Base-by-base conservation (phyloP, 37 sponge, comb jelly and placozoan species). In the Aplysina aerophoba region DNA sequence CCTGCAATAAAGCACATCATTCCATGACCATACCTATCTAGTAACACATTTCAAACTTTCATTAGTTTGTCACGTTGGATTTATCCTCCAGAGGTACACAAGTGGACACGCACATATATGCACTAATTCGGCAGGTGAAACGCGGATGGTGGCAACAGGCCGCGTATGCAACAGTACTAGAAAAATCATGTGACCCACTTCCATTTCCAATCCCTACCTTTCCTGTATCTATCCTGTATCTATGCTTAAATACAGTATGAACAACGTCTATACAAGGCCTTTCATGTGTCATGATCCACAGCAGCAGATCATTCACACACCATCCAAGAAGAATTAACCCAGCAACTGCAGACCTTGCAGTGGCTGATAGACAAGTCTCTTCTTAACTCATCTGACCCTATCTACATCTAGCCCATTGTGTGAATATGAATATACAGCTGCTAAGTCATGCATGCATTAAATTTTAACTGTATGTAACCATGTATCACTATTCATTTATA, bases 61-160 rank as follows among this genome's bases (percentile, higher is more conserved):
- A 58, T 19, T 58, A 58, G 19, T 58, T 58, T 58, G 59, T 58
- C 59, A 58, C 17, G 59, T 58, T 58, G 59, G 59, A 58, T 15
- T 15, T 58, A 58, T 58, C 59, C 59, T 58, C 59, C 59, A 58
- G 59, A 58, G 59, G 59, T 58, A 58, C n/a, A n/a, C n/a, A n/a
- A n/a, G n/a, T n/a, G n/a, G 59, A 58, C 59, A 58, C 59, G 59
- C 59, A 58, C 59, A 58, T 58, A 58, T 58, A 58, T 58, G 59
- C 17, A 58, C 59, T 58, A 58, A 58, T 58, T 19, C 59, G 59
- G 59, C 59, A 58, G 59, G 59, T 19, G 59, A 58, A 58, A 58
- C 59, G 19, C 17, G 59, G 59, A 58, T 58, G 59, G 15, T 58
- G 17, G 19, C 17, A 15, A 58, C 59, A 58, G 59, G 59, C 59